phyloP scores from a whole-genome alignment of 2,113 vertebrate genomes.

The Oryzias javanicus region DNA sequence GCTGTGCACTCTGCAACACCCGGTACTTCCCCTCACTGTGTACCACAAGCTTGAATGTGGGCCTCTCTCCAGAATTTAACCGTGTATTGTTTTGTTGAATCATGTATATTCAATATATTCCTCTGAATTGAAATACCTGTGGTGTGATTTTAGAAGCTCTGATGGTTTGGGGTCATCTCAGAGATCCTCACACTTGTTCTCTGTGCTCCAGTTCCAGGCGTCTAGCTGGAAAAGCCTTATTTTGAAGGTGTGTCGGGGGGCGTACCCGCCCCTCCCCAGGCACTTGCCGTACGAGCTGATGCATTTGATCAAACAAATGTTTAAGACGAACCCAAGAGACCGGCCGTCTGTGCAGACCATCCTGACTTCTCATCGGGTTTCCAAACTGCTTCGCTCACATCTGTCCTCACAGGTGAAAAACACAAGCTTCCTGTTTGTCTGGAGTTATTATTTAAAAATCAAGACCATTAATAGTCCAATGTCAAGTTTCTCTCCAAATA shows the following conservation, averaged over 20 bases:
- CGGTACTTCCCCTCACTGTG: conserved; percentile 68
- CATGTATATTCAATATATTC: conserved; percentile 10
- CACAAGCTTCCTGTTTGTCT: not conserved
- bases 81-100: conserved; percentile 6
- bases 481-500: no score
- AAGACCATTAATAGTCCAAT: no score
- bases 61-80: conserved; percentile 16
- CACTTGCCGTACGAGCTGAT: conserved; percentile 87
- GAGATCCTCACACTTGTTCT: conserved; percentile 2
- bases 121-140: conserved; percentile 11
- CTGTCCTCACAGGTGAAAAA: conserved; percentile 77
- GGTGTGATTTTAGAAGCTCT: conserved; percentile 33
- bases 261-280: conserved; percentile 81
- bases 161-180: conserved; percentile 9
- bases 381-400: conserved; percentile 71
- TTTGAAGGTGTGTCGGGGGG: conserved; percentile 89
- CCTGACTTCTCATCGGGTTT: conserved; percentile 79
- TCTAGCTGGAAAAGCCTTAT: conserved; percentile 92
- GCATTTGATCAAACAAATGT: conserved; percentile 88
- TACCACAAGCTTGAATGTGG: not conserved
- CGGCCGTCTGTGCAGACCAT: conserved; percentile 88
- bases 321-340: conserved; percentile 86
- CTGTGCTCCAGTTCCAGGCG: conserved; percentile 85
- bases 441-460: no score
- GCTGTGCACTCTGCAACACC: conserved; percentile 89